Evolutionary conservation across 2,113 vertebrate genomes (phyloP).

Genomic region (Chionomys nivalis): DNA sequence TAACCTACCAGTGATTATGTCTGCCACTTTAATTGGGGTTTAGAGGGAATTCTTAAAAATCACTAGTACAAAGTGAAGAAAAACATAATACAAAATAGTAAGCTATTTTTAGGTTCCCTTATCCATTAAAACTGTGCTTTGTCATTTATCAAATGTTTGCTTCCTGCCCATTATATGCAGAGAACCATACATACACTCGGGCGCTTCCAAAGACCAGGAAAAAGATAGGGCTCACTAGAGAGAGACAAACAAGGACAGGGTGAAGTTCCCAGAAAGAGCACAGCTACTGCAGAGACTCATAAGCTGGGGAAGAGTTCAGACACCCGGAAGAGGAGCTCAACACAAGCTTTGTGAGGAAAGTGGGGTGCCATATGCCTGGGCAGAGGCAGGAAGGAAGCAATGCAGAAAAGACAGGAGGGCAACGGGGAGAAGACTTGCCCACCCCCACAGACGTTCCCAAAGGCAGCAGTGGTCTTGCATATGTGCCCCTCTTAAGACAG

Average conservation of each 20-base stretch:
- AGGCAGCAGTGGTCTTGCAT: background rate
- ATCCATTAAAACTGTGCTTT: background rate
- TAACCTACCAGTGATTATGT: background rate
- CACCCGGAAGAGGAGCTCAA: background rate
- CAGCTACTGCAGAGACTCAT: background rate
- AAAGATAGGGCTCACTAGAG: background rate
- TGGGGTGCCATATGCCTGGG: background rate
- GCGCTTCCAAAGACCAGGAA: background rate
- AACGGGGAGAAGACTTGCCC: background rate
- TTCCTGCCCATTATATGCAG: background rate
- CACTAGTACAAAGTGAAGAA: background rate
- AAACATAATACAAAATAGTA: background rate
- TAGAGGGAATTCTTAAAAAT: constrained; percentile 31
- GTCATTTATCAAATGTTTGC: background rate
- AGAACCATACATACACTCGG: background rate
- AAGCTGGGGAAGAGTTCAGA: background rate
- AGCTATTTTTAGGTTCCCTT: background rate
- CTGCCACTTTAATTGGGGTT: background rate
- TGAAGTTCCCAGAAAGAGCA: background rate
- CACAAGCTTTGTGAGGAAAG: background rate
- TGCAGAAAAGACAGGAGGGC: background rate
- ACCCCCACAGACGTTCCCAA: background rate
- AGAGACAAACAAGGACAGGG: background rate
- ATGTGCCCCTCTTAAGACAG: background rate
- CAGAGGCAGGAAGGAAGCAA: background rate